A percentile compares a stretch with the other conserved stretches of the same genome.
phyloP scores from a whole-genome alignment of 2,888 invertebrate genomes.

The Lycia hirtaria region DNA sequence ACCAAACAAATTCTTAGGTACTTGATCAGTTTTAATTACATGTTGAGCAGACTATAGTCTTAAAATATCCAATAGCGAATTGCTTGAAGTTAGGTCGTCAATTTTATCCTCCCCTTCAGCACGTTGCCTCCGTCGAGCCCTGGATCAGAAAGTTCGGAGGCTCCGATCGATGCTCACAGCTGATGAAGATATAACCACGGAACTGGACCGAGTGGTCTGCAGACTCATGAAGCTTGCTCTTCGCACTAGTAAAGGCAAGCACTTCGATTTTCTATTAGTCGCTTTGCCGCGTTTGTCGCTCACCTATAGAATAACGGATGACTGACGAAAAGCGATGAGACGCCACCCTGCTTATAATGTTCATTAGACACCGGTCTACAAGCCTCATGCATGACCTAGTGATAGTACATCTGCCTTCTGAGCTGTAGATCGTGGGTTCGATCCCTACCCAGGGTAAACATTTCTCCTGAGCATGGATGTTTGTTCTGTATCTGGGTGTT shows the following conservation, averaged over 20 bases:
- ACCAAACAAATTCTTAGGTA: too few species aligned
- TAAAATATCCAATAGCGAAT: background rate
- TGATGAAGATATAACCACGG: constrained; percentile 69
- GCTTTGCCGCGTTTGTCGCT: too few species aligned
- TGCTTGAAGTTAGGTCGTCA: background rate
- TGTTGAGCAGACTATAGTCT: background rate
- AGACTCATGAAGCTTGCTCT: constrained; percentile 72
- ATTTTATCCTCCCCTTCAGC: constrained; percentile 37
- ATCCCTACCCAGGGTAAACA: too few species aligned
- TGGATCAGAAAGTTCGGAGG: constrained; percentile 69
- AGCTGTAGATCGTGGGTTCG: too few species aligned
- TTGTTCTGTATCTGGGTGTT: too few species aligned
- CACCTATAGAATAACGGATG: too few species aligned
- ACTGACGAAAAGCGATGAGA: background rate
- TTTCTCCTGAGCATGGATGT: too few species aligned
- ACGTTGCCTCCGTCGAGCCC: constrained; percentile 63
- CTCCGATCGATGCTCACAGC: constrained; percentile 62
- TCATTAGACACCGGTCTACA: too few species aligned
- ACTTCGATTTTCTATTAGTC: background rate
- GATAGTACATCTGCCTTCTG: too few species aligned
- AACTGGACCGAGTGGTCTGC: constrained; percentile 69
- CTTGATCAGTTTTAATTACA: too few species aligned
- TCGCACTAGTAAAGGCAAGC: constrained; percentile 48
- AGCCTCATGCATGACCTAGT: too few species aligned
- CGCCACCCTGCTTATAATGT: too few species aligned